Evolutionary conservation across 2,797 vertebrate genomes (phyloP).

Genomic region (Melanotaenia pygmaea): DNA sequence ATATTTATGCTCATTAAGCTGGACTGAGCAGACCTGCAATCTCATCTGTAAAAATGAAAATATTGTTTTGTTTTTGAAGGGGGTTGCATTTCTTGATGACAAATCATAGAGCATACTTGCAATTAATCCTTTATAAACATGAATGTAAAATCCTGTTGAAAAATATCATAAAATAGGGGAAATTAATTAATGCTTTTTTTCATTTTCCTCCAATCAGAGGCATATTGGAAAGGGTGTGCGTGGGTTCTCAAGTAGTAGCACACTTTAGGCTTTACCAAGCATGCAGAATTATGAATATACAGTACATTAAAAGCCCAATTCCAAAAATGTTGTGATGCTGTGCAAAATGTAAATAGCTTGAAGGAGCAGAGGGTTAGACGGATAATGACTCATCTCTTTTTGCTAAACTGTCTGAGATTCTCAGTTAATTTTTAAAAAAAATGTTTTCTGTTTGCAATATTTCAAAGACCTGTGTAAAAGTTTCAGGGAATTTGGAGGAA

Average conservation of each 20-base stretch:
- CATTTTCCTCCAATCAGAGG: constrained; percentile 6
- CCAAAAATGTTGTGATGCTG: no score
- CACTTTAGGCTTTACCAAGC: constrained; percentile 50
- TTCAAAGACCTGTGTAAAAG: not conserved
- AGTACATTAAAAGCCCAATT: not conserved
- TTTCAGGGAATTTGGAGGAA: not conserved
- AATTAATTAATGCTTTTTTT: constrained; percentile 24
- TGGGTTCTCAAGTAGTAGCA: constrained; percentile 14
- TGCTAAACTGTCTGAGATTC: not conserved
- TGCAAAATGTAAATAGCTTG: not conserved
- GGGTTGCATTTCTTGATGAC: no score
- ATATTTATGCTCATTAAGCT: constrained; percentile 66
- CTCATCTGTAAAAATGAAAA: constrained; percentile 35
- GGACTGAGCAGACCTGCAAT: constrained; percentile 49
- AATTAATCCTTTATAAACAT: constrained; percentile 35
- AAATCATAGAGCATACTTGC: constrained; percentile 6
- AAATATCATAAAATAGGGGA: constrained; percentile 30
- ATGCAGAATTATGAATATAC: constrained; percentile 79
- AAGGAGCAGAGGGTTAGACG: not conserved
- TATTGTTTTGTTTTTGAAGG: constrained; percentile 19
- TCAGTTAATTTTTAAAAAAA: not conserved
- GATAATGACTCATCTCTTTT: not conserved
- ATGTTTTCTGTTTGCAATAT: no score
- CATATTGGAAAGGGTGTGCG: constrained; percentile 36
- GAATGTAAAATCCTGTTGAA: constrained; percentile 34